phyloP scores from a whole-genome alignment of 1,140 invertebrate species.

The Temnothorax longispinosus region DNA sequence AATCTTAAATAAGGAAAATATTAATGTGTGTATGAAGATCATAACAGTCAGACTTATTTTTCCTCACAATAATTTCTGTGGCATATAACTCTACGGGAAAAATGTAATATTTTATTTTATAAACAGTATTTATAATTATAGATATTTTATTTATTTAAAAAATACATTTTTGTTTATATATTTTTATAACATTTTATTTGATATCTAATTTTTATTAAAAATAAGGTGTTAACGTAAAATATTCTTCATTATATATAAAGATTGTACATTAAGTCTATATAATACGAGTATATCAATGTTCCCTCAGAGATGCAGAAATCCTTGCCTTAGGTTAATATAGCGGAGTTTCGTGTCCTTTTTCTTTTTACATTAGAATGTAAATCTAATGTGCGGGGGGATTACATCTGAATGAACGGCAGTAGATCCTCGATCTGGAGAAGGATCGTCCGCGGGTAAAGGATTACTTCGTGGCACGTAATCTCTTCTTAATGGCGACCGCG shows the following conservation, averaged over 20 bases:
- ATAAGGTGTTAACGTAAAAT: not conserved
- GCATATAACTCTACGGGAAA: not conserved
- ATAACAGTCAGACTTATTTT: not conserved
- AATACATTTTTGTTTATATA: not conserved
- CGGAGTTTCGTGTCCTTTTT: not conserved
- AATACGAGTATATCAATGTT: not conserved
- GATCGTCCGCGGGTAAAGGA: conserved; percentile 22
- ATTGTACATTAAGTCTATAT: not conserved
- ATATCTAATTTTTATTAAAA: not conserved
- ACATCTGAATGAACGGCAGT: conserved; percentile 33
- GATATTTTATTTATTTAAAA: not conserved
- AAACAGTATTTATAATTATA: not conserved
- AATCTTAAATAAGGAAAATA: not conserved
- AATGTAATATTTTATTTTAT: not conserved
- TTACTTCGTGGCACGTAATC: conserved; percentile 57
- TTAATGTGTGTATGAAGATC: not conserved
- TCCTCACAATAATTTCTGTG: not conserved
- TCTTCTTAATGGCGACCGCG: conserved; percentile 37
- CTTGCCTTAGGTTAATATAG: not conserved
- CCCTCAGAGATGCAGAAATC: not conserved
- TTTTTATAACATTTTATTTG: not conserved
- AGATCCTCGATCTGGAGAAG: conserved; percentile 18
- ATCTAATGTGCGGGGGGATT: conserved; percentile 35
- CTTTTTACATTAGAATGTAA: conserved; percentile 7
- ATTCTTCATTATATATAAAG: too few relatives aligned